phyloP scores from a whole-genome alignment of 1,140 invertebrate species.

The Apocrypta bakeri region DNA sequence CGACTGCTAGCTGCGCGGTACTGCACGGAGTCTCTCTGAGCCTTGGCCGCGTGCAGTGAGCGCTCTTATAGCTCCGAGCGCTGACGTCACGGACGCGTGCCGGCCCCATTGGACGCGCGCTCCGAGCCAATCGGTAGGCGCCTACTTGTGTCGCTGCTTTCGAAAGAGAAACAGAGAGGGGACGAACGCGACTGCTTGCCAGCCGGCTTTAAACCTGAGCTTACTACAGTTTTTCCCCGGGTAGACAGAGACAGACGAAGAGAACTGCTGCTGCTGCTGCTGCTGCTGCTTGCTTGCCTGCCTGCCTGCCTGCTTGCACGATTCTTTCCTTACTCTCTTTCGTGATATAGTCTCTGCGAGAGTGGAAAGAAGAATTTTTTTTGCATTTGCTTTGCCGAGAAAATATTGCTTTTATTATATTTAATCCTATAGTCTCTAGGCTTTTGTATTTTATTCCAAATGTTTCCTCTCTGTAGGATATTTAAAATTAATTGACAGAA shows the following conservation, averaged over 20 bases:
- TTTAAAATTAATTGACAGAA: too few species aligned
- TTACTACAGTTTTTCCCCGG: not conserved
- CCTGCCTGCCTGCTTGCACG: too few species aligned
- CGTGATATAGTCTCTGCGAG: too few species aligned
- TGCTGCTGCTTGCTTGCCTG: too few species aligned
- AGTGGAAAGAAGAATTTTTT: too few species aligned
- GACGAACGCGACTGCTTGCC: not conserved
- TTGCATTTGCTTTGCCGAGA: too few species aligned
- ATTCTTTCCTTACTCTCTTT: too few species aligned
- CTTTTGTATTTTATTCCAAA: too few species aligned
- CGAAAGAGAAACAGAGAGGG: not conserved
- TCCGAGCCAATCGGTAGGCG: slow-evolving; percentile 50
- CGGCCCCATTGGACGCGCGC: slow-evolving; percentile 57
- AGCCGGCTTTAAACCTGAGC: not conserved
- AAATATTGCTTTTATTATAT: too few species aligned
- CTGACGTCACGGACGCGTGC: slow-evolving; percentile 68
- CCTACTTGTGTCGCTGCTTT: slow-evolving; percentile 41
- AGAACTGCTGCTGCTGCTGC: too few species aligned
- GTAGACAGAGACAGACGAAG: not conserved
- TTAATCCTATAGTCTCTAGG: too few species aligned
- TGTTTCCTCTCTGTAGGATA: too few species aligned
- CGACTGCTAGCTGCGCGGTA: not conserved
- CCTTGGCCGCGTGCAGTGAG: slow-evolving; percentile 63
- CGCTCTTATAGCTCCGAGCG: slow-evolving; percentile 73
- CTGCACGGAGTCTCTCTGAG: slow-evolving; percentile 56